These are phyloP conservation scores for Lethrus apterus DNA, from an alignment of 1,140 invertebrate species.

Conservation along the genomic window DNA sequence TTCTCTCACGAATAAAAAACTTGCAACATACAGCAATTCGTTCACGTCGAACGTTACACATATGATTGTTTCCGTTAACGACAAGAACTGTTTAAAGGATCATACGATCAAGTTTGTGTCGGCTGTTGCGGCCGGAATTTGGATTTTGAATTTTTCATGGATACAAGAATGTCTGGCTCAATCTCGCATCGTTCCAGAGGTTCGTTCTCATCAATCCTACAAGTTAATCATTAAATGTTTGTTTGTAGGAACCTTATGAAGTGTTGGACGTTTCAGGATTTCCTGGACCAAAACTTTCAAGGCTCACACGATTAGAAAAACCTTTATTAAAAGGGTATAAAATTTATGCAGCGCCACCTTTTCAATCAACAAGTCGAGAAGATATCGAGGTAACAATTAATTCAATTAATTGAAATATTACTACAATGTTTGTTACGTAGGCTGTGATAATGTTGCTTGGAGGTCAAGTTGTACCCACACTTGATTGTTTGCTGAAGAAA, in stretches of 20 bases:
- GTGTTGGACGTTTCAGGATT: constrained; percentile 30
- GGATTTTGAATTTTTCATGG: constrained; percentile 36
- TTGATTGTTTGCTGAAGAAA: constrained; percentile 26
- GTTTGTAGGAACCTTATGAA: constrained; percentile 34
- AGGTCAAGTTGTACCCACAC: constrained; percentile 22
- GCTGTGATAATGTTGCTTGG: constrained; percentile 26
- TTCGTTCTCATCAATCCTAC: constrained; percentile 19
- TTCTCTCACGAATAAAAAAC: constrained; percentile 29
- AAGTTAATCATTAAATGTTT: constrained; percentile 4
- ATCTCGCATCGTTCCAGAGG: constrained; percentile 33
- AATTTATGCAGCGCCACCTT: constrained; percentile 29
- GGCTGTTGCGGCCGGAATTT: constrained; percentile 37
- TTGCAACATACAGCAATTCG: constrained; percentile 24
- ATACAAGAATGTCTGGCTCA: constrained; percentile 31
- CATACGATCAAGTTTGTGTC: constrained; percentile 38
- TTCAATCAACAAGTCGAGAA: constrained; percentile 22
- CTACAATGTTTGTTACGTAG: constrained; percentile 17
- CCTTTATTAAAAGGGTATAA: constrained; percentile 33
- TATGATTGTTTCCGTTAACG: constrained; percentile 32
- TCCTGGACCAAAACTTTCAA: constrained; percentile 30
- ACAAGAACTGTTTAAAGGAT: constrained; percentile 29
- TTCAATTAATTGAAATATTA: not conserved
- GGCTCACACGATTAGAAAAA: constrained; percentile 21
- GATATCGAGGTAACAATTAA: constrained; percentile 31
- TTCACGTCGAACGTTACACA: constrained; percentile 33